Conservation (phyloP, 2,888 invertebrate genomes). For the Sicus ferrugineus region DNA sequence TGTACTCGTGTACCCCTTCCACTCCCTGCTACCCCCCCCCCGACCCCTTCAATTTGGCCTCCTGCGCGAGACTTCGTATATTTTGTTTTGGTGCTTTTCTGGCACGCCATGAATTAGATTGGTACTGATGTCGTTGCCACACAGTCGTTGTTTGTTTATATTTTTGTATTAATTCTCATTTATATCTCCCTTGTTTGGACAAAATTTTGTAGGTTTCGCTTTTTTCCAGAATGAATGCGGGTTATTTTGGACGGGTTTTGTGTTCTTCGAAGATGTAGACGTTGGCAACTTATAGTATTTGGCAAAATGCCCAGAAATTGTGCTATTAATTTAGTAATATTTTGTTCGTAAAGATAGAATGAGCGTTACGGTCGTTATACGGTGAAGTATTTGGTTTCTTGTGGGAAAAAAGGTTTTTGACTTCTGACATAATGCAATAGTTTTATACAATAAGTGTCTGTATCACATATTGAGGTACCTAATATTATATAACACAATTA, state of each 20-base stretch:
- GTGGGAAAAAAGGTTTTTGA: too few relatives aligned
- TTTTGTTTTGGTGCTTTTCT: neutral
- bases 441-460: too few relatives aligned
- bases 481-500: too few relatives aligned
- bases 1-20: too few relatives aligned
- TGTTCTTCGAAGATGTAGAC: neutral
- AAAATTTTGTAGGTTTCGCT: neutral
- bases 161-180: slow-evolving; percentile 1
- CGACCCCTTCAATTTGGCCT: neutral
- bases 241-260: neutral
- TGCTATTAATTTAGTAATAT: slow-evolving; percentile 35
- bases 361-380: neutral
- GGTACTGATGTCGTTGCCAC: neutral
- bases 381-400: neutral
- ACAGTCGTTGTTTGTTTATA: neutral
- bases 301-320: slow-evolving; percentile 25
- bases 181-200: neutral
- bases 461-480: too few relatives aligned
- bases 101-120: neutral
- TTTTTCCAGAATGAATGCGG: neutral
- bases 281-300: slow-evolving; percentile 5
- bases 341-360: slow-evolving; percentile 2
- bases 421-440: too few relatives aligned
- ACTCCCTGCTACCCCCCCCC: neutral
- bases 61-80: neutral